Evolutionary conservation across 53 echinoderm and acorn worm genomes (phyloP).

Genomic region (Henricia sp.): DNA sequence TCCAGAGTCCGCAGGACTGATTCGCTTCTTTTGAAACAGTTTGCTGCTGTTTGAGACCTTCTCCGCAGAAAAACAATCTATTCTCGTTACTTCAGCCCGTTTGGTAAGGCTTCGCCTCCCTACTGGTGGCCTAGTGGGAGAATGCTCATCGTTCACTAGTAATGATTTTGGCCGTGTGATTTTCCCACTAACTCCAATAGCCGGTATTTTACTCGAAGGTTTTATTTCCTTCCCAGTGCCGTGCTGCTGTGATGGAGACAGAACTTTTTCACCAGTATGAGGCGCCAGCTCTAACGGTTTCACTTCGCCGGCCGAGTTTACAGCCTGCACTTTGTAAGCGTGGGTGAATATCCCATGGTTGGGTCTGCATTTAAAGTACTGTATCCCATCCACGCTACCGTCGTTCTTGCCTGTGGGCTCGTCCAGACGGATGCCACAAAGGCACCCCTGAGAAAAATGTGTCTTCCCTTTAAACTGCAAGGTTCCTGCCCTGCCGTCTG

Average conservation of each 20-base stretch:
- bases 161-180: constrained; percentile 91
- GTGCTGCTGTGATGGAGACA: not conserved
- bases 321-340: constrained; percentile 82
- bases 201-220: constrained; percentile 72
- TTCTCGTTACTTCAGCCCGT: constrained; percentile 34
- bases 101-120: constrained; percentile 29
- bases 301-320: constrained; percentile 68
- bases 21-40: constrained; percentile 82
- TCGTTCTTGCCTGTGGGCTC: constrained; percentile 88
- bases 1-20: constrained; percentile 85
- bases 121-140: constrained; percentile 30
- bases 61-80: constrained; percentile 49
- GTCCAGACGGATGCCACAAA: constrained; percentile 90
- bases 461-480: constrained; percentile 96
- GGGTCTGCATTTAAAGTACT: constrained; percentile 90
- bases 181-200: constrained; percentile 68
- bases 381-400: constrained; percentile 95
- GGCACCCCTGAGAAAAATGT: constrained; percentile 90
- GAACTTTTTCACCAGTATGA: constrained; percentile 26
- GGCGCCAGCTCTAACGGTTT: constrained; percentile 60
- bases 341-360: constrained; percentile 89
- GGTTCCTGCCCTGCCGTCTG: constrained; percentile 80
- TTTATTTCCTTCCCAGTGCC: constrained; percentile 54
- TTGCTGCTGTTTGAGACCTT: constrained; percentile 79
- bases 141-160: constrained; percentile 74